Evolutionary conservation across 2,797 vertebrate genomes (phyloP), one percentile per base, ranked within the genome.

Genomic region (Melanotaenia boesemani): DNA sequence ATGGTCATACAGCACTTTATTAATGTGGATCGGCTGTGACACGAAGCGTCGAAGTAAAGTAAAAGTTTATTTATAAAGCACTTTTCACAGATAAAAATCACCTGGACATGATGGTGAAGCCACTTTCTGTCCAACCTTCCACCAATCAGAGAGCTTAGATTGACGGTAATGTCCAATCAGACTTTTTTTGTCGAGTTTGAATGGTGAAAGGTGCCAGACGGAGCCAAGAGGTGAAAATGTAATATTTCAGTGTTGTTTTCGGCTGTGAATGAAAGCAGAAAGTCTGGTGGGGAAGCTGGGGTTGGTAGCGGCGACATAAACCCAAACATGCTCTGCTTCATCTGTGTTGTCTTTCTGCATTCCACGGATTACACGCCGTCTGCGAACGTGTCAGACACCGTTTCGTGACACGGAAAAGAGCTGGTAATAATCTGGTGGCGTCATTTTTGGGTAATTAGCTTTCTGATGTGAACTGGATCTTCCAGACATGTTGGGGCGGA

Each of bases 341-440:
- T 71, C 79, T 65, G 79, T 81, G 88, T 78, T 15, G 88, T 85
- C 81, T 39, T 60, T 81, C 89, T 24, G 70, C 92, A 92, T 93
- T 91, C 91, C 86, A 44, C 0, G 79, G 85, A 90, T 91, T 90
- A 80, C 86, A 61, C 70, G 78, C 80, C 86, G 88, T 93, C 92
- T 89, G 84, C 66, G 78, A 83, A 74, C 44, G 74, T 66, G 85
- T 57, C 59, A 9, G 39, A 50, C 70, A 75, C 84, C 73, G 72
- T 56, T 82, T 16, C 6, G 3, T 65, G 74, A 70, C 72, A 66
- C 65, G 77, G 36, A 34, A 46, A 11, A 39, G 18, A 69, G 46
- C 57, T 61, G 0, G 36, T 5, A 9, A 11, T 18, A 58, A 37
- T 48, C 46, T 28, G 22, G n/a, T 2, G 34, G 41, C 15, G 18